These are phyloP conservation scores for Noturus placidus DNA, from an alignment of 2,113 vertebrate genomes.

Conservation along the genomic window DNA sequence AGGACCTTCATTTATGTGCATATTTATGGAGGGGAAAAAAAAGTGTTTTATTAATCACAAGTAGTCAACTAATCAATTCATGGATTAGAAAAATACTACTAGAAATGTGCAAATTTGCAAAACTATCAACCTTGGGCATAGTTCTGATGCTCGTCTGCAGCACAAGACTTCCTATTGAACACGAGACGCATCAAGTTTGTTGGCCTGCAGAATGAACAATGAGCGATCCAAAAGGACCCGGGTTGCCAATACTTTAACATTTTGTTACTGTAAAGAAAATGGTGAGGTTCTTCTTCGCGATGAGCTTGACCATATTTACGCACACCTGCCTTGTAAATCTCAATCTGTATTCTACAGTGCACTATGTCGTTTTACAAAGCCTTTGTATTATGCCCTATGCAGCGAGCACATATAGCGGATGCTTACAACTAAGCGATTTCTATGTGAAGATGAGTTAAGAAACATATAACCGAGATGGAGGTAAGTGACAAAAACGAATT, in stretches of 20 bases:
- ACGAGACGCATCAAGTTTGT: not conserved
- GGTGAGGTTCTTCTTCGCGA: not conserved
- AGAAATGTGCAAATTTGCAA: not conserved
- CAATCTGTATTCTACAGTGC: too few species aligned
- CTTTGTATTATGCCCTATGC: not conserved
- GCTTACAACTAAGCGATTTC: not conserved
- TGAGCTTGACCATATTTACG: not conserved
- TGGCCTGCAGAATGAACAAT: not conserved
- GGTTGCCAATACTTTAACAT: not conserved
- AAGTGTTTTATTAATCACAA: not conserved
- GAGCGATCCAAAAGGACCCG: not conserved
- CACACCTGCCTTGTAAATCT: not conserved
- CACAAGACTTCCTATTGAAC: not conserved
- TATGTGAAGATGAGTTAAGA: not conserved
- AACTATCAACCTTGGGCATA: not conserved
- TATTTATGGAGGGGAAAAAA: not conserved
- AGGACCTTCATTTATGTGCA: not conserved
- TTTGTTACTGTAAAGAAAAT: not conserved
- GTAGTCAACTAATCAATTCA: not conserved
- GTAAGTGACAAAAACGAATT: not conserved
- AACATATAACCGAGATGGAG: not conserved
- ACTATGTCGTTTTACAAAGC: not conserved
- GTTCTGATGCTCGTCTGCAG: too few species aligned
- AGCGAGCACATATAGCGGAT: not conserved
- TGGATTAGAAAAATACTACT: not conserved